Base-by-base conservation (phyloP, 2,797 vertebrate genomes). In the Carduelis carduelis region DNA sequence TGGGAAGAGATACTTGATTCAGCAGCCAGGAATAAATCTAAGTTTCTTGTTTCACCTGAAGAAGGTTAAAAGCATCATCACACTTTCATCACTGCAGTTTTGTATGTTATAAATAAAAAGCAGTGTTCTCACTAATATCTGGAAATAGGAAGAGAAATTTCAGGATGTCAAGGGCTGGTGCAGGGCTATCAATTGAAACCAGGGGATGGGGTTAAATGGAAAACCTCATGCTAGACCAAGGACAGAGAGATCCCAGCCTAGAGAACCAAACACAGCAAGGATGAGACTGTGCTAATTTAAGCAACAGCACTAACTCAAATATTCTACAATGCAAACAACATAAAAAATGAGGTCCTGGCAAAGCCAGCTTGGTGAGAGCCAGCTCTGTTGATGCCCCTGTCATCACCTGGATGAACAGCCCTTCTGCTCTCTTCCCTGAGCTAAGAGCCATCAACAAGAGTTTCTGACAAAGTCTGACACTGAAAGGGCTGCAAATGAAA, bases 11-110 rank as follows among this genome's bases (percentile, higher is more conserved):
- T 8, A 30, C 76, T 64, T 1, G 2, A 43, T 43, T 87, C 64
- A 6, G 60, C 3, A 85, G 21, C 61, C 76, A 85, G 39, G 69
- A 88, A 87, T 75, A 78, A 85, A 70, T 5, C 11, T 0, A 5
- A 64, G 61, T 22, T 87, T 56, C 44, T 64, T 44, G 30, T 82
- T 94, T 84, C 47, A 78, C n/a, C 81, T 93, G 50, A 59, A 89
- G 75, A 20, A 86, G 46, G 53, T 53, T 61, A 49, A 71, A 66
- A 87, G 53, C 30, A 8, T 4, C 2, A 8, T 46, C 69, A 61
- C 4, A 4, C 13, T 85, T 72, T 5, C 44, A 34, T 49, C 75
- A 55, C 19, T 41, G 50, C n/a, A 20, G 52, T 76, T 93, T 35
- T 32, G 53, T 57, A 50, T 10, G n/a, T 13, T 46, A 23, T 6